phyloP scores from a whole-genome alignment of 2,113 vertebrate genomes.

The Campylorhamphus procurvoides region DNA sequence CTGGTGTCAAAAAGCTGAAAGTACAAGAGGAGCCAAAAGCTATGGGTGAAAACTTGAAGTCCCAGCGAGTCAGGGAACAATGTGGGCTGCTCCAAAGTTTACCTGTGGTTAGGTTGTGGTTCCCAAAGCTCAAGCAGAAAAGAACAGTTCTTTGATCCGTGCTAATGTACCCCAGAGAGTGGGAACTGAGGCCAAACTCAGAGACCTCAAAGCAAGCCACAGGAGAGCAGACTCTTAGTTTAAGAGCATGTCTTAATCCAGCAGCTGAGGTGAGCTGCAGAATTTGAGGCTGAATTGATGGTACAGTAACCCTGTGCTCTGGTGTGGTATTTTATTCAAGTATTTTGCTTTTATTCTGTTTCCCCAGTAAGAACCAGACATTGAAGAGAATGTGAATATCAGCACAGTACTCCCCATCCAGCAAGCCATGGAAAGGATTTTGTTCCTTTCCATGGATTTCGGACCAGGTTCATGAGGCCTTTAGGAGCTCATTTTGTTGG shows the following conservation, averaged over 20 bases:
- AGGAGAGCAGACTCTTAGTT: background rate
- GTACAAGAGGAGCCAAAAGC: background rate
- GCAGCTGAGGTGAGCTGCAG: background rate
- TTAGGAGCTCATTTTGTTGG: background rate
- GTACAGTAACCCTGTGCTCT: background rate
- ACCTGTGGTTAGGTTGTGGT: constrained; percentile 11
- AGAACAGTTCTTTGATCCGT: constrained; percentile 5
- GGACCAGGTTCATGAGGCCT: background rate
- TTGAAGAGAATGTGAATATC: background rate
- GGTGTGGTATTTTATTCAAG: background rate
- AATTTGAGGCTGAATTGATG: background rate
- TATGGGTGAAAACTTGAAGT: background rate
- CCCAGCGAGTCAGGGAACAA: background rate
- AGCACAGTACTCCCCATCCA: background rate
- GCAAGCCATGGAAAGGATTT: background rate
- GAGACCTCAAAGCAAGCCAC: background rate
- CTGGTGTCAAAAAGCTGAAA: background rate
- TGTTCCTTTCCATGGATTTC: background rate
- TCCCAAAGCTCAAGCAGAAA: background rate
- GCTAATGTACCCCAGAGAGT: background rate
- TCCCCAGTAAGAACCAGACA: background rate
- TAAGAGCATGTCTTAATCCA: background rate
- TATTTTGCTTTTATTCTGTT: background rate
- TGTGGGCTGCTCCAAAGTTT: background rate
- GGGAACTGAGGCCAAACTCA: background rate